Evolutionary conservation across 2,797 vertebrate species (phyloP), one percentile per base, ranked within the genome.

Genomic region (Enteromius fasciolatus): DNA sequence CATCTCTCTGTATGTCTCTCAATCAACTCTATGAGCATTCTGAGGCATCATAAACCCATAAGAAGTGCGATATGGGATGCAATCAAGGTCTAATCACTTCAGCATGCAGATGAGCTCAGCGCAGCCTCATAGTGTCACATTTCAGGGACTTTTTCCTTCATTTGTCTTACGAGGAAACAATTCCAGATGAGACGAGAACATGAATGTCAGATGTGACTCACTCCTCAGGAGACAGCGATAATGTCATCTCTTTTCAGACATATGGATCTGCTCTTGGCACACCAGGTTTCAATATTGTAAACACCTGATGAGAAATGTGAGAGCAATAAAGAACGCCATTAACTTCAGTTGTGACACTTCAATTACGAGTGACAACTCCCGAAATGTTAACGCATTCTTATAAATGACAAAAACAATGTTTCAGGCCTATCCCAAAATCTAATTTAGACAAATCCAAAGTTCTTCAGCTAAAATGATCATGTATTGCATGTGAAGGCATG

Each of bases 11-110:
- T 36, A 54, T 33, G 46, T 67, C 28, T 39, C 33, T 39, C 61
- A 33, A 68, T 78, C 46, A 39, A 36, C 63, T 39, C 5, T 5
- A 12, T 17, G 52, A 72, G 68, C 18, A 15, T 41, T 46, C 64
- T 9, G 82, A 73, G 75, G 31, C 33, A 11, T 39, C 39, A 41
- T 54, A 31, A 81, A 81, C 39, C 63, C 46, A 57, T 18, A 15
- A 41, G 31, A 54, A 73, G 17, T n/a, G 50, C 10, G 20, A 80
- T 70, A 81, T 66, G 63, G 12, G 72, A 80, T 82, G 77, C 81
- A 83, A 88, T 87, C 84, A 89, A 76, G 41, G 31, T 77, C 82
- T 81, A 83, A 89, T 87, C 61, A 84, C 73, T 63, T 81, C 31
- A 74, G 48, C 72, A 85, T 86, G 84, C 82, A 83, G 85, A 89